Evolutionary conservation across 2,113 vertebrate genomes (phyloP), one percentile per base, ranked within the genome.

Genomic region (Benthochromis sp.): DNA sequence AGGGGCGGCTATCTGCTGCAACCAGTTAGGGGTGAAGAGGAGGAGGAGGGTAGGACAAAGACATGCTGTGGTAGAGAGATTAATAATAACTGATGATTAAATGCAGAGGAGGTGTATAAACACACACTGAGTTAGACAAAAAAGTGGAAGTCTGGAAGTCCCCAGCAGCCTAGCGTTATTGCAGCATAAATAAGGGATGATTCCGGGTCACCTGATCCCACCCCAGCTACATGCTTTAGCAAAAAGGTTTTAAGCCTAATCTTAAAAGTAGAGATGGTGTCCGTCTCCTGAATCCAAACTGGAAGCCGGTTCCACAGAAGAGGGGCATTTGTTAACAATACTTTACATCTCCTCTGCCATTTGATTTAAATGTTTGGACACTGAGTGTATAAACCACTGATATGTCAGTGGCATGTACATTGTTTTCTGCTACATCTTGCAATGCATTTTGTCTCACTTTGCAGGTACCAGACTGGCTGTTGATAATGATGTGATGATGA

Each of bases 351-450:
- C n/a, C 5, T 16, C 36, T 71, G n/a, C 66, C 38, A 71, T 71
- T 2, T 71, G n/a, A 71, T 71, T 71, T 71, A 27, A 43, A 71
- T 16, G 66, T 27, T 45, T 71, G 13, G 13, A 71, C 21, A 0
- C 13, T 0, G 21, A 27, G 21, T 45, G 40, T 73, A 29, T 47
- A 73, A 73, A 47, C 0, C 34, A 38, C 19, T 17, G 1, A 24
- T 24, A 43, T 73, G 69, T 71, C 66, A 71, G 38, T 43, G 66
- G n/a, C 21, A 43, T 24, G n/a, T 9, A 43, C 0, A 71, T 0
- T 0, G 38, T 24, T 71, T 71, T 27, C 38, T 43, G 66, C 66
- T 71, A 71, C 13, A 43, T 43, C 38, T 24, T 43, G 13, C 66
- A 24, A 1, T 7, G 38, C 38, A 45, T 24, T 71, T 6, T 43